Percentiles rank a stretch among this genome's conserved stretches.
phyloP scores from a whole-genome alignment of 2,113 vertebrate genomes.

The Apistogramma diplotaenia region DNA sequence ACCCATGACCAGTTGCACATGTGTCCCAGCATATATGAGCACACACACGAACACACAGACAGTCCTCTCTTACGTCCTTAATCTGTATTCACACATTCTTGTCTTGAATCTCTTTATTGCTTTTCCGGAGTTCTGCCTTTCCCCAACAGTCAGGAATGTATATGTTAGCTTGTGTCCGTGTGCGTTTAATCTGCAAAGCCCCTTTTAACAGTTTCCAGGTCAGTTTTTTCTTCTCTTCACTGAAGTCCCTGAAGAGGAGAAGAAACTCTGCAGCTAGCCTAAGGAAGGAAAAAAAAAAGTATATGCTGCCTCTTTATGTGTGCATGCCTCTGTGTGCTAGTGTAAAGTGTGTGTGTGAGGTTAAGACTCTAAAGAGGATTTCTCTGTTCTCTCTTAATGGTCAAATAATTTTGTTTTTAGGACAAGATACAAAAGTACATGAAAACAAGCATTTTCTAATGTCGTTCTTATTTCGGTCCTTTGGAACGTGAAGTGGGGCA shows the following conservation, averaged over 20 bases:
- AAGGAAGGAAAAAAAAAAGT: background rate
- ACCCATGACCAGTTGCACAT: background rate
- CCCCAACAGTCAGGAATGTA: background rate
- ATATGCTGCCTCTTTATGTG: background rate
- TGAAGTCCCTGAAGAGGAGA: constrained; percentile 39
- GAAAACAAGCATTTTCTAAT: background rate
- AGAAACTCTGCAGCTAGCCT: constrained; percentile 11
- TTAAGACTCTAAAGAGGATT: background rate
- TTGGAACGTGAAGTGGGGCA: background rate
- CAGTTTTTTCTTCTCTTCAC: constrained; percentile 3
- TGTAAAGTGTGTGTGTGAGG: background rate
- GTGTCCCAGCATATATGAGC: too few relatives aligned
- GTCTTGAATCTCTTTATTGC: background rate
- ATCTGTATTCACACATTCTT: background rate
- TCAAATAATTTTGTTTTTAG: background rate
- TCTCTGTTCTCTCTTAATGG: background rate
- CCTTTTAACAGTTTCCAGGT: constrained; percentile 50
- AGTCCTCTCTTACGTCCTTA: background rate
- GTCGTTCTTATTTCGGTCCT: background rate
- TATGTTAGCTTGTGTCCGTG: too few relatives aligned
- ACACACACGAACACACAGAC: background rate
- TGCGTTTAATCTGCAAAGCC: constrained; percentile 15
- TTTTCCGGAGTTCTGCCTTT: background rate
- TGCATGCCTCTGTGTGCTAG: background rate
- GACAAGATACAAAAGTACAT: background rate